A percentile compares a stretch with the other conserved stretches of the same genome.
phyloP scores from a whole-genome alignment of 1,140 invertebrate species.

The Babylonia areolata region DNA sequence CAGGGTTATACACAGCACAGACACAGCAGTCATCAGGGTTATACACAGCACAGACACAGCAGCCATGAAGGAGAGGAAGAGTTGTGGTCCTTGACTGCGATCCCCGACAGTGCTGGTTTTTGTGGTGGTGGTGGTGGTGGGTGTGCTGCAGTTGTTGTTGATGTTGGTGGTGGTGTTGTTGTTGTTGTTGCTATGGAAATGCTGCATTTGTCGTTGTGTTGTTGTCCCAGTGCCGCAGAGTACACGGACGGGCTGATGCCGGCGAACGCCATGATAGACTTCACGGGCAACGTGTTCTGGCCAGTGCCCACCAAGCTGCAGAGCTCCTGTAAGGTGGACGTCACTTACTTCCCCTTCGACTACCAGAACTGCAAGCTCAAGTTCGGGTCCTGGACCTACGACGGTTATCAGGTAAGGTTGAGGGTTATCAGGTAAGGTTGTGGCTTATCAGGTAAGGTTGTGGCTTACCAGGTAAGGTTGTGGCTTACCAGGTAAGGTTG shows the following conservation, averaged over 20 bases:
- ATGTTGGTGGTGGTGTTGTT: too few relatives aligned
- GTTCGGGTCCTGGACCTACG: constrained; percentile 92
- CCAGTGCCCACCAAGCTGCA: constrained; percentile 99
- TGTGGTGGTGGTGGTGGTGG: too few relatives aligned
- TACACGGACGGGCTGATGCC: constrained; percentile 72
- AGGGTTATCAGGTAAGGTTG: constrained; percentile 77
- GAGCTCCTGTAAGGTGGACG: constrained; percentile 82
- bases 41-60: too few relatives aligned
- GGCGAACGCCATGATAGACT: constrained; percentile 78
- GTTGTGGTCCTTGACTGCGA: too few relatives aligned
- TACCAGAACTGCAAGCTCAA: constrained; percentile 93
- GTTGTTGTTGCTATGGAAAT: too few relatives aligned
- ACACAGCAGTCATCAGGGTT: too few relatives aligned
- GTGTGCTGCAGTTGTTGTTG: too few relatives aligned
- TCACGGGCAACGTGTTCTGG: constrained; percentile 97
- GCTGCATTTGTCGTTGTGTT: too few relatives aligned
- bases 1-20: too few relatives aligned
- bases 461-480: constrained; percentile 74
- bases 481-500: constrained; percentile 75
- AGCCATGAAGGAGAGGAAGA: too few relatives aligned
- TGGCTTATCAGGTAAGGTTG: constrained; percentile 74
- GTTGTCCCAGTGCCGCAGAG: constrained; percentile 65
- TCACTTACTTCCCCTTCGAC: constrained; percentile 86
- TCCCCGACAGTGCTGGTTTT: too few relatives aligned
- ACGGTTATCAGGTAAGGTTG: constrained; percentile 78